Evolutionary conservation across 2,888 invertebrate genomes (phyloP), one percentile per base, ranked within the genome.

Genomic region (Leptogaster cylindrica): DNA sequence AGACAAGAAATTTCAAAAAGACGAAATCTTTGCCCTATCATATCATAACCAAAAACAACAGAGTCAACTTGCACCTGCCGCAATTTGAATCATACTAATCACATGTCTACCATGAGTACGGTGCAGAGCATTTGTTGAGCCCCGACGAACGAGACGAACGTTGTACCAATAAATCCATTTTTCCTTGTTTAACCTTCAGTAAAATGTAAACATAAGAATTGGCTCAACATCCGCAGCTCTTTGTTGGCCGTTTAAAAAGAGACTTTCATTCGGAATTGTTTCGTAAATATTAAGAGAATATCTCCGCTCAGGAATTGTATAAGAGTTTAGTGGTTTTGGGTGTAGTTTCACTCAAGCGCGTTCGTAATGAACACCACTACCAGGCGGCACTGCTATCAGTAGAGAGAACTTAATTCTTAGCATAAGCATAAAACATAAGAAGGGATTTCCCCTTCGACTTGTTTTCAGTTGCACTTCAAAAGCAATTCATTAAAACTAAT

Each of bases 311-410:
- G n/a, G n/a, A n/a, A n/a, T 2, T 41, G 25, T 61, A 44, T 61
- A 61, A 61, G 61, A 61, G 61, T 16, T 16, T 12, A 3, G 44
- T n/a, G 61, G 27, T 61, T 61, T 61, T 61, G 61, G 61, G 61
- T 61, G 61, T 61, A 44, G 61, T 61, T 61, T 61, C 31, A 44
- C 41, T 41, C 61, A 44, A 2, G 61, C 61, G 61, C 61, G 44
- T 16, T 44, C 8, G n/a, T 18, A 3, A 8, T 3, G 3, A 1
- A 5, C 5, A 27, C 61, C 18, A 7, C 7, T 28, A 61, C 61
- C 44, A 61, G 61, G 16, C 27, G 61, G 41, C 61, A 16, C 8
- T 18, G n/a, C 16, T 61, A 5, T 27, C 7, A 16, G 8, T 28
- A 61, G 12, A 20, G 28, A 25, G 61, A 2, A n/a, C n/a, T n/a